Evolutionary conservation across 2,888 invertebrate genomes (phyloP).

Genomic region (Zonitis immaculata): DNA sequence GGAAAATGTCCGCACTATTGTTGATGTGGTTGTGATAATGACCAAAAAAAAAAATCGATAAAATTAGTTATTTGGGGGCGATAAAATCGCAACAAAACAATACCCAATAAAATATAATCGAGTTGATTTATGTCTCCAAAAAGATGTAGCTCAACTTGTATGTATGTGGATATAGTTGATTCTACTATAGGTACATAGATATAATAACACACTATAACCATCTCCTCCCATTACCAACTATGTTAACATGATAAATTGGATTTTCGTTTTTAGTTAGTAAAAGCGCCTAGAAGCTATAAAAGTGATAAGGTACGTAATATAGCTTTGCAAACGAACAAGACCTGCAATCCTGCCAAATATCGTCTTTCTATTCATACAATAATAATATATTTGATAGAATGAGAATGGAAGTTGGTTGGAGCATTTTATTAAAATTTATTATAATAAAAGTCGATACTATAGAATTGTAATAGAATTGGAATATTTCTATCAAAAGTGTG

Average conservation of each 20-base stretch:
- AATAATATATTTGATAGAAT: not conserved
- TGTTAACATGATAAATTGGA: conserved; percentile 16
- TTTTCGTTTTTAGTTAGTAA: conserved; percentile 1
- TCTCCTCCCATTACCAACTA: conserved; percentile 1
- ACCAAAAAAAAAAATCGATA: too few species aligned
- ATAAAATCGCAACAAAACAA: too few species aligned
- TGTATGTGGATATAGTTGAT: too few species aligned
- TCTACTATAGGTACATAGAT: too few species aligned
- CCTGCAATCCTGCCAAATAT: not conserved
- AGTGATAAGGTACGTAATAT: not conserved
- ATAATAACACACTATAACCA: too few species aligned
- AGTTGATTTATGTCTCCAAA: too few species aligned
- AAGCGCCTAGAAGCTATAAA: not conserved
- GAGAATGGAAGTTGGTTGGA: not conserved
- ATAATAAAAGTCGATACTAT: not conserved
- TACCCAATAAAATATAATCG: too few species aligned
- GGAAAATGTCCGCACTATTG: not conserved
- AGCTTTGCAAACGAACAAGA: not conserved
- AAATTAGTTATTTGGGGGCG: too few species aligned
- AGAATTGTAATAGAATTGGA: not conserved
- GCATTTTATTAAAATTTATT: not conserved
- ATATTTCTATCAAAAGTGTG: too few species aligned
- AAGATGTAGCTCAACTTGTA: too few species aligned
- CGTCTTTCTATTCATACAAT: not conserved
- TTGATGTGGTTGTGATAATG: not conserved